Percentiles rank a stretch among this genome's conserved stretches.
phyloP scores from a whole-genome alignment of 53 echinoderm and acorn worm species.

The Hippasteria phrygiana region DNA sequence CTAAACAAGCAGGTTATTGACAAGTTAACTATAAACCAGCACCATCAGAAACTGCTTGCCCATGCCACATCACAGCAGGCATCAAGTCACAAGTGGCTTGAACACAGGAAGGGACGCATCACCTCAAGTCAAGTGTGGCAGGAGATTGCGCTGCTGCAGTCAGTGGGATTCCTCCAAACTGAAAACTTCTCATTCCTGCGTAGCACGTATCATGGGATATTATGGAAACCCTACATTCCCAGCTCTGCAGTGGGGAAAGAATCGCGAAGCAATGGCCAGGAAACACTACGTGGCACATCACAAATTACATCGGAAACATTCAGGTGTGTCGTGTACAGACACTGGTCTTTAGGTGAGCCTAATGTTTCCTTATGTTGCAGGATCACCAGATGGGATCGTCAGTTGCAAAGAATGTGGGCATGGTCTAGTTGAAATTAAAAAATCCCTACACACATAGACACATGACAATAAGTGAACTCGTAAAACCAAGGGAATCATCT shows the following conservation, averaged over 20 bases:
- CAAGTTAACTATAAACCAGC: slow-evolving; percentile 24
- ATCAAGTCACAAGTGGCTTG: slow-evolving; percentile 42
- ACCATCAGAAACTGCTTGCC: slow-evolving; percentile 60
- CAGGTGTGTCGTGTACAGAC: slow-evolving; percentile 55
- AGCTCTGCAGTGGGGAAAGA: slow-evolving; percentile 72
- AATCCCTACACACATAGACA: slow-evolving; percentile 68
- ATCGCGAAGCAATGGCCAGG: slow-evolving; percentile 62
- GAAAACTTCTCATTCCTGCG: slow-evolving; percentile 51
- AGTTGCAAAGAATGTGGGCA: slow-evolving; percentile 74
- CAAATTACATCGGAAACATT: slow-evolving; percentile 56
- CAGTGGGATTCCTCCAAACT: slow-evolving; percentile 27
- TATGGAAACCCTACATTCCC: slow-evolving; percentile 61
- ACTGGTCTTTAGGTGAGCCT: slow-evolving; percentile 70
- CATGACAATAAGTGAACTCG: slow-evolving; percentile 59
- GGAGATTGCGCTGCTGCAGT: slow-evolving; percentile 47
- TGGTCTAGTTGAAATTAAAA: slow-evolving; percentile 75
- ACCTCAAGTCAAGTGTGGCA: slow-evolving; percentile 69
- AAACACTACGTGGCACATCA: slow-evolving; percentile 72
- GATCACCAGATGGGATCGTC: slow-evolving; percentile 71
- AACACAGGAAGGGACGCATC: slow-evolving; percentile 61
- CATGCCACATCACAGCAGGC: slow-evolving; percentile 57
- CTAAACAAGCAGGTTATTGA: slow-evolving; percentile 7
- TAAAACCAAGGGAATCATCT: slow-evolving; percentile 37
- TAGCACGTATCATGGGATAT: slow-evolving; percentile 69
- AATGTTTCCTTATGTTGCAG: slow-evolving; percentile 68